Percentiles rank a stretch among this genome's conserved stretches.
phyloP scores from a whole-genome alignment of 2,113 vertebrate genomes.

The Colinus virginianus region DNA sequence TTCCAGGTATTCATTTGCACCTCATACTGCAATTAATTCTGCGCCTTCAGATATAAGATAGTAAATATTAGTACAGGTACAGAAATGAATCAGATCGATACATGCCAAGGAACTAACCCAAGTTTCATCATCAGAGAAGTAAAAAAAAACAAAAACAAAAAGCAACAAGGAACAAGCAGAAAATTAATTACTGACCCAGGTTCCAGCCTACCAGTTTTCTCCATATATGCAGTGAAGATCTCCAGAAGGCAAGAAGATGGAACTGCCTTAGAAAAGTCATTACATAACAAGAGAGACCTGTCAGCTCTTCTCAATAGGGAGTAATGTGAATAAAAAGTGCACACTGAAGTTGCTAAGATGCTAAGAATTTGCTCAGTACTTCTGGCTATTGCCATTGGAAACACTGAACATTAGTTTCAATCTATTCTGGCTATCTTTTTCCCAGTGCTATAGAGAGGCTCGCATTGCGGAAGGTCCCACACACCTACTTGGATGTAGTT shows the following conservation, averaged over 20 bases:
- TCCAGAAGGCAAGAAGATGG: background rate
- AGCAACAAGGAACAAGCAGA: background rate
- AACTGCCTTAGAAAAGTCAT: background rate
- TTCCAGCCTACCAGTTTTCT: background rate
- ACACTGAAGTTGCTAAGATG: background rate
- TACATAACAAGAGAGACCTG: background rate
- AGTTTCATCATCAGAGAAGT: background rate
- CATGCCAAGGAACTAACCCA: background rate
- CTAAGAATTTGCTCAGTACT: background rate
- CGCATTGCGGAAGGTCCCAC: background rate
- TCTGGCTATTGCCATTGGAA: background rate
- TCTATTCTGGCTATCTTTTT: background rate
- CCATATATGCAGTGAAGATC: background rate
- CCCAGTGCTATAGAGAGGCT: accelerated
- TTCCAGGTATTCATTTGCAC: background rate
- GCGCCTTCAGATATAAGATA: background rate
- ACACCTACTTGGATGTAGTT: background rate
- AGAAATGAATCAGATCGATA: background rate
- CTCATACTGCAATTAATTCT: background rate
- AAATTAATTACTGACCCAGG: background rate
- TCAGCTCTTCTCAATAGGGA: background rate
- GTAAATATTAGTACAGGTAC: background rate
- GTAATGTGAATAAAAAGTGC: background rate
- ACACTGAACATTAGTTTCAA: background rate
- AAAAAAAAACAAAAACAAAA: background rate